Percentiles rank a stretch among this genome's conserved stretches.
phyloP scores from a whole-genome alignment of 2,113 vertebrate genomes.

The Daphoenositta chrysoptera region DNA sequence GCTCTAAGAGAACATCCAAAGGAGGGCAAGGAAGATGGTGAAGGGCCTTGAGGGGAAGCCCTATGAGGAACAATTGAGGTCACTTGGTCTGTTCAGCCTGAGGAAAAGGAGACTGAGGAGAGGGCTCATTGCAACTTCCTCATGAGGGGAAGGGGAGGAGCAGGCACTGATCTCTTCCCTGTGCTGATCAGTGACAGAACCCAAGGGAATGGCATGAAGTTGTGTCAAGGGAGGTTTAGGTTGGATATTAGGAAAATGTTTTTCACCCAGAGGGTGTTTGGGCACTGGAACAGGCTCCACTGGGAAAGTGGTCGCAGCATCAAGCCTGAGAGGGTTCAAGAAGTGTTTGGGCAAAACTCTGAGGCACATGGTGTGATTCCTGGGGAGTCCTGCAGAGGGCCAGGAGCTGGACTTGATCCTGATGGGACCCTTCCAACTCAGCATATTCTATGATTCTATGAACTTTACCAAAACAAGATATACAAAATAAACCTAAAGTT shows the following conservation, averaged over 20 bases:
- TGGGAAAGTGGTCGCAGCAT: neutral
- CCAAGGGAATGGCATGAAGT: neutral
- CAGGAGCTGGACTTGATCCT: neutral
- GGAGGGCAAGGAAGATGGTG: rapidly evolving
- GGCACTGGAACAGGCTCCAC: neutral
- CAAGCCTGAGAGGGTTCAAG: rapidly evolving
- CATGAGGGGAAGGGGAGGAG: rapidly evolving
- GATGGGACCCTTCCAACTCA: neutral
- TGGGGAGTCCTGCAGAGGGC: neutral
- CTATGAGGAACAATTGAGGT: rapidly evolving
- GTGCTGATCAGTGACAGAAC: neutral
- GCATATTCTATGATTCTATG: neutral
- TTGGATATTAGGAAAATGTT: neutral
- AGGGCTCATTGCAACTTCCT: neutral
- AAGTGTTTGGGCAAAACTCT: neutral
- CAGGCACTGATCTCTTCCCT: neutral
- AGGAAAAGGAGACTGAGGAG: neutral
- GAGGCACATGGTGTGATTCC: neutral
- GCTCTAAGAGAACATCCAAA: rapidly evolving
- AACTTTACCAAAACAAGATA: neutral
- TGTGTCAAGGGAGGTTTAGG: neutral
- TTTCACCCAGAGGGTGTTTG: neutral
- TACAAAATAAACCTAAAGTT: neutral
- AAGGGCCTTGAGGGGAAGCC: rapidly evolving
- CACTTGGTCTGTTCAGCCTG: neutral